Conservation (phyloP, 2,888 invertebrate species). For the Helobdella robusta region DNA sequence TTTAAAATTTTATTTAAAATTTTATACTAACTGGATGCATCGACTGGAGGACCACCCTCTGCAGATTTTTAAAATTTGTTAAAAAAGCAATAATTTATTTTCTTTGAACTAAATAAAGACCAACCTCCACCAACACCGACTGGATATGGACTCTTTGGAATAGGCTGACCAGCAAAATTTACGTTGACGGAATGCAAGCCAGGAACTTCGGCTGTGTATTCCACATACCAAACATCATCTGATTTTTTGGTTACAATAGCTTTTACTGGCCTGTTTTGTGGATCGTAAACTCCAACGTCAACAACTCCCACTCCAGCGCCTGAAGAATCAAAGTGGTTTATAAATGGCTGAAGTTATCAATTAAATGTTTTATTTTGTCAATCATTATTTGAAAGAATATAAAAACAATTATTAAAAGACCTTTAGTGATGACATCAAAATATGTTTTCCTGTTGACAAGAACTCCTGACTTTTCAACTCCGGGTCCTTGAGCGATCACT, state of each 20-base stretch:
- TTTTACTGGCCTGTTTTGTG: constrained; percentile 62
- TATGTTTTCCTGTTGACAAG: constrained; percentile 65
- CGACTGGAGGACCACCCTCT: constrained; percentile 30
- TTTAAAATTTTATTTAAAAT: neutral
- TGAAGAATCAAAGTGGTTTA: constrained; percentile 38
- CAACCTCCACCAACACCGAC: constrained; percentile 57
- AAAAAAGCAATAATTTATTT: too few relatives aligned
- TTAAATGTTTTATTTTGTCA: neutral
- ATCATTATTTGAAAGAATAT: neutral
- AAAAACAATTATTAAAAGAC: constrained; percentile 46
- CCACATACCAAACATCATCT: constrained; percentile 70
- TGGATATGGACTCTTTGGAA: constrained; percentile 65
- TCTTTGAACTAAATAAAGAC: too few relatives aligned
- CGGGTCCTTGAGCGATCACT: constrained; percentile 71
- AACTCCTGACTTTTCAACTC: constrained; percentile 66
- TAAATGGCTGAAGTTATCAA: neutral
- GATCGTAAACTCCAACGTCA: constrained; percentile 71
- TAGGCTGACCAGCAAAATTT: constrained; percentile 68
- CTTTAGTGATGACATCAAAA: constrained; percentile 72
- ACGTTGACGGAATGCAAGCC: constrained; percentile 76
- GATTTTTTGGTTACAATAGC: constrained; percentile 55
- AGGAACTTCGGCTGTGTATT: constrained; percentile 64
- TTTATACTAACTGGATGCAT: constrained; percentile 24
- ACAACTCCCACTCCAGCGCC: constrained; percentile 70
- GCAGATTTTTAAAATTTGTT: too few relatives aligned